These are phyloP conservation scores for Disparrhopalites patrizii DNA, from an alignment of 2,888 invertebrate species.

Conservation along the genomic window DNA sequence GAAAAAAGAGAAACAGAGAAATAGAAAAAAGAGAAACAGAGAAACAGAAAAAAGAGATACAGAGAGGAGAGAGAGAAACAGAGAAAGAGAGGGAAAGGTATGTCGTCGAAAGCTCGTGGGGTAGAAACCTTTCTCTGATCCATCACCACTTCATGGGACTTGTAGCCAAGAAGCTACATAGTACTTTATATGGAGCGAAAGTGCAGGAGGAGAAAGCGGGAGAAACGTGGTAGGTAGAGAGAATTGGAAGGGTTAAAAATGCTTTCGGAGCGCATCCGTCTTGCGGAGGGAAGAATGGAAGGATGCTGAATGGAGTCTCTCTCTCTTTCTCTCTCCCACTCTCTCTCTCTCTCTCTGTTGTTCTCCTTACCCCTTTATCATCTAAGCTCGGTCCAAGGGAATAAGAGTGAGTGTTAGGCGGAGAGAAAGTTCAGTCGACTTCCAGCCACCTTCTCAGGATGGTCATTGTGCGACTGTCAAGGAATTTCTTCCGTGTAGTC, in stretches of 20 bases:
- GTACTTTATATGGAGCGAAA: no score
- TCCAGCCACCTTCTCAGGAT: slow-evolving; percentile 30
- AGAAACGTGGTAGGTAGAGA: neutral
- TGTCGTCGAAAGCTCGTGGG: no score
- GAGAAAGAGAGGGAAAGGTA: no score
- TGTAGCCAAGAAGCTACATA: no score
- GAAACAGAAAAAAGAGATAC: no score
- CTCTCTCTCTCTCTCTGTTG: neutral
- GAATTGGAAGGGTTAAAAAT: neutral
- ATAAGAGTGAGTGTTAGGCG: neutral
- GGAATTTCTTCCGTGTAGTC: slow-evolving; percentile 4
- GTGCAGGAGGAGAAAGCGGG: no score
- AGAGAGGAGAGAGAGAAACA: no score
- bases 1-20: no score
- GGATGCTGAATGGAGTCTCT: neutral
- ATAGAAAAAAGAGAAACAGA: no score
- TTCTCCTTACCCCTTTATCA: no score
- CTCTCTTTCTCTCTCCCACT: neutral
- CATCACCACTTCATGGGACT: no score
- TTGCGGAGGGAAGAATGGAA: neutral
- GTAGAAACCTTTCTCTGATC: no score
- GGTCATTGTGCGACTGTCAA: slow-evolving; percentile 26
- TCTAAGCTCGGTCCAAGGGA: neutral
- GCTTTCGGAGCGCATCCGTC: neutral
- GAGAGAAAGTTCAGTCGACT: slow-evolving; percentile 22